Conservation (phyloP, 1,140 invertebrate species). For the Bombus polaris region DNA sequence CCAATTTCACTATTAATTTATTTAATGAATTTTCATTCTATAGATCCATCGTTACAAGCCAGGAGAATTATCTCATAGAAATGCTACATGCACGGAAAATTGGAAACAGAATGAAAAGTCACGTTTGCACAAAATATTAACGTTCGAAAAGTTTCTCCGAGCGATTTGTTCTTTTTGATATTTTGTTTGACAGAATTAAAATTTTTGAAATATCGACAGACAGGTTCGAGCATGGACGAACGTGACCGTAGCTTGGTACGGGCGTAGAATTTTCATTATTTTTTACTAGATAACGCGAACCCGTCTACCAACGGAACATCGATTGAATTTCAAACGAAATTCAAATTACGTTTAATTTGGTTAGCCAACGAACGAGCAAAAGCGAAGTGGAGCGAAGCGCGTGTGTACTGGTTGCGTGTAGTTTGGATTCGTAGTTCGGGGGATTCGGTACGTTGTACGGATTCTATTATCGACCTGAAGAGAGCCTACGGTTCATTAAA, state of each 20-base stretch:
- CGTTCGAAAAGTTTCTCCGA: not conserved
- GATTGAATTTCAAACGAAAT: constrained; percentile 79
- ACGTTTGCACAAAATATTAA: not conserved
- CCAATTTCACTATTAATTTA: not conserved
- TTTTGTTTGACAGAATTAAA: constrained; percentile 11
- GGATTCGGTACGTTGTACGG: constrained; percentile 60
- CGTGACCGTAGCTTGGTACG: constrained; percentile 37
- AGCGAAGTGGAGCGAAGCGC: constrained; percentile 18
- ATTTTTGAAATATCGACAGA: constrained; percentile 52
- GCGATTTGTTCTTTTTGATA: not conserved
- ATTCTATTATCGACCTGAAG: constrained; percentile 66
- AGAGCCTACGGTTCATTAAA: constrained; percentile 60
- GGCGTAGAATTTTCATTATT: constrained; percentile 64
- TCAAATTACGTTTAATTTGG: constrained; percentile 78
- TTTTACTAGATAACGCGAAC: constrained; percentile 60
- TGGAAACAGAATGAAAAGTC: not conserved
- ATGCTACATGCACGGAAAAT: not conserved
- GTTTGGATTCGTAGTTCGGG: constrained; percentile 40
- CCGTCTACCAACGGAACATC: constrained; percentile 58
- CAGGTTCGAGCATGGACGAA: constrained; percentile 15
- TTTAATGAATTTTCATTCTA: not conserved
- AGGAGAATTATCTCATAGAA: not conserved
- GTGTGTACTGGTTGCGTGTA: constrained; percentile 50
- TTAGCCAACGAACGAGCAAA: constrained; percentile 65
- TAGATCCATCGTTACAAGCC: not conserved